A percentile compares a stretch with the other conserved stretches of the same genome.
Evolutionary conservation across 2,888 invertebrate genomes (phyloP).

Genomic region (Patella caerulea): DNA sequence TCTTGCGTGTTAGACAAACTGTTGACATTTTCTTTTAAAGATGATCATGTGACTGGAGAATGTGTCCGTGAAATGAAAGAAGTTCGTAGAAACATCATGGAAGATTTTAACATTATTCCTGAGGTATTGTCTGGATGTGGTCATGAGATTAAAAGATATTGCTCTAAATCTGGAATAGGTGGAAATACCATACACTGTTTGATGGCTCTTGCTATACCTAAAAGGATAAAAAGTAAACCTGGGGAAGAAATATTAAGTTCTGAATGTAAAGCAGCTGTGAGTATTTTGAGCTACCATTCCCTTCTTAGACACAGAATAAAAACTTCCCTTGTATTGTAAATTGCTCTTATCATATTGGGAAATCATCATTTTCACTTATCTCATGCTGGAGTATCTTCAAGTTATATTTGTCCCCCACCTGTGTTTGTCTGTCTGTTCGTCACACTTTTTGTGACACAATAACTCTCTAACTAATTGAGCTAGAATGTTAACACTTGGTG

Average conservation of each 20-base stretch:
- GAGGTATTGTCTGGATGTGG: conserved; percentile 91
- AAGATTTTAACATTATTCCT: conserved; percentile 93
- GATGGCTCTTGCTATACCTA: conserved; percentile 86
- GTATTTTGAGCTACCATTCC: conserved; percentile 14
- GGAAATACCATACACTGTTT: conserved; percentile 95
- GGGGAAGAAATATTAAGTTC: conserved; percentile 17
- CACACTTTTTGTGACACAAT: too few relatives aligned
- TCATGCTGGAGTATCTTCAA: too few relatives aligned
- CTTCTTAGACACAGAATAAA: too few relatives aligned
- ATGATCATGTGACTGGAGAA: conserved; percentile 72
- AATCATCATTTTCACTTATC: too few relatives aligned
- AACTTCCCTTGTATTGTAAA: too few relatives aligned
- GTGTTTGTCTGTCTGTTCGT: too few relatives aligned
- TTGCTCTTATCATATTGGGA: too few relatives aligned
- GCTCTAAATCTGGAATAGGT: conserved; percentile 79
- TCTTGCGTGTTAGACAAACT: too few relatives aligned
- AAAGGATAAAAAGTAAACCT: conserved; percentile 9
- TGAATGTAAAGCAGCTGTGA: conserved; percentile 50
- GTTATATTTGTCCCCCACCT: too few relatives aligned
- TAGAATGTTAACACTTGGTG: too few relatives aligned
- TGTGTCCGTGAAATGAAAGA: conserved; percentile 92
- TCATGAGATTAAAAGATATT: conserved; percentile 80
- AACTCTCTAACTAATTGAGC: too few relatives aligned
- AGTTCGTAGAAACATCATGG: conserved; percentile 90
- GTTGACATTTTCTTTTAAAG: conserved; percentile 36